Conservation (phyloP, 2,113 vertebrate genomes). For the Prionailurus bengalensis region DNA sequence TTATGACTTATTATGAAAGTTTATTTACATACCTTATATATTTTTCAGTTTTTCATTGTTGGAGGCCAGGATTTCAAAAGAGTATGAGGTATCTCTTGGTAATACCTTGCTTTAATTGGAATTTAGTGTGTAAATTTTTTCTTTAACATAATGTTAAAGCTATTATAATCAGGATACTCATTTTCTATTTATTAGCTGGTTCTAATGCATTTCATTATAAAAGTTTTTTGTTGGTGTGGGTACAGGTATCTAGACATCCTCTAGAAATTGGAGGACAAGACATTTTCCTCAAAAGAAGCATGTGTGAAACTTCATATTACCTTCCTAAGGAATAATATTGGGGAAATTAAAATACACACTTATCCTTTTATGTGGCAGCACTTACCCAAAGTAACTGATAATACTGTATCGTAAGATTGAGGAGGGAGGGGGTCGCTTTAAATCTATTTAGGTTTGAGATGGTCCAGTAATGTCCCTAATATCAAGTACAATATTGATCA, state of each 20-base stretch:
- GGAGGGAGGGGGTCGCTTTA: not conserved
- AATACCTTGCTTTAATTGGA: constrained; percentile 27
- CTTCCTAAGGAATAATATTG: constrained; percentile 34
- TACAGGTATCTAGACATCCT: not conserved
- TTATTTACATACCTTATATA: not conserved
- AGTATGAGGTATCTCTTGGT: not conserved
- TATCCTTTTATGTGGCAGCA: not conserved
- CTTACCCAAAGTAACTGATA: constrained; percentile 50
- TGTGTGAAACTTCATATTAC: not conserved
- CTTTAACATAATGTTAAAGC: not conserved
- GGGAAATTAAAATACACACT: not conserved
- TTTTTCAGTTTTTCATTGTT: constrained; percentile 33
- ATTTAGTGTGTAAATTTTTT: constrained; percentile 37
- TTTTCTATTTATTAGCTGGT: constrained; percentile 2
- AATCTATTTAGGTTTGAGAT: not conserved
- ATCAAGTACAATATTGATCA: not conserved
- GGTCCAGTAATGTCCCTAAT: not conserved
- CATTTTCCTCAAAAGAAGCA: constrained; percentile 43
- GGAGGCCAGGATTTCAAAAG: constrained; percentile 24
- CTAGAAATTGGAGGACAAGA: not conserved
- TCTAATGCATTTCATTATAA: not conserved
- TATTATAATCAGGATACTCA: not conserved
- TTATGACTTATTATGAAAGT: not conserved
- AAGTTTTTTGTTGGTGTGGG: not conserved
- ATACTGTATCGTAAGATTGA: not conserved